Evolutionary conservation across 2,888 invertebrate genomes (phyloP), one percentile per base, ranked within the genome.

Genomic region (Rhamnusium bicolor): DNA sequence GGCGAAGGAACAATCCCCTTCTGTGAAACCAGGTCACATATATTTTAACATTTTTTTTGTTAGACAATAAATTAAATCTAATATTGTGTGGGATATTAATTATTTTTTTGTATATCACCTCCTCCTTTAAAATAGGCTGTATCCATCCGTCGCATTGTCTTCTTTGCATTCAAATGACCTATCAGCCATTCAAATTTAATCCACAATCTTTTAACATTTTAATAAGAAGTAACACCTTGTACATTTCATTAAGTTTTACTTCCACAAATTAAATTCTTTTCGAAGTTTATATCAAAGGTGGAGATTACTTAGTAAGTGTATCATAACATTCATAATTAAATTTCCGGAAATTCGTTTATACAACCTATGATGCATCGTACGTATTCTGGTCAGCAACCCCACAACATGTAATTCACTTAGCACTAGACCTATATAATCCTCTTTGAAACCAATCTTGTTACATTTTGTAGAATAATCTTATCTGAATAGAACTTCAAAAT

Each of bases 321-420:
- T 58, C 16, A 40, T 49, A 65, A 58, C 65, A 16, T 32, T 58
- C 16, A 40, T 49, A 65, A 58, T 58, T 27, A 56, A 63, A 65
- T 65, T 71, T 65, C 65, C 71, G 21, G 71, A 54, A 65, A 63
- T 58, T 49, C 40, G 49, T 71, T 65, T 51, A 61, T 46, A 53
- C 53, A 51, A n/a, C 56, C 56, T 32, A 29, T 60, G 49, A 29
- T 65, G 58, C 53, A 54, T 21, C 71, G 71, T 21, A 58, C 65
- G 29, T 49, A 47, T 53, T 70, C 70, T 70, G 65, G 49, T 65
- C 58, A 53, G 49, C 46, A 56, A 63, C 63, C 63, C 56, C 32
- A 24, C 53, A 40, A 61, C 49, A 49, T 46, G 49, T 53, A 24
- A 40, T 51, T 65, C 65, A 58, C 12, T 12, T 21, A 6, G 58